A percentile compares a stretch with the other conserved stretches of the same genome.
phyloP scores from a whole-genome alignment of 2,113 vertebrate genomes.

The Callaeas wilsoni region DNA sequence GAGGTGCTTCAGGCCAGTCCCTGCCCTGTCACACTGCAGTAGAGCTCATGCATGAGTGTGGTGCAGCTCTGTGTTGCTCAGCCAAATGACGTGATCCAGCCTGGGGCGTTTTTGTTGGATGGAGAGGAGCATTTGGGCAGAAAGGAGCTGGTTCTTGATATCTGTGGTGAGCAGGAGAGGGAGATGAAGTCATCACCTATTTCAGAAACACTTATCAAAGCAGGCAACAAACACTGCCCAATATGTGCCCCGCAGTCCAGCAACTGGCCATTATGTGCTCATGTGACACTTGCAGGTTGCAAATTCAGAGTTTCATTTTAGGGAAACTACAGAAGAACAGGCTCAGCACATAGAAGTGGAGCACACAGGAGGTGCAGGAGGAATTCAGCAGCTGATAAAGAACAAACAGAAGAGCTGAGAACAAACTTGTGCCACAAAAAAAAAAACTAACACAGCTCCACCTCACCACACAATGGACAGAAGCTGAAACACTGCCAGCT shows the following conservation, averaged over 20 bases:
- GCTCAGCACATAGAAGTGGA: background rate
- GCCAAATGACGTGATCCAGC: background rate
- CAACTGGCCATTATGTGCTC: background rate
- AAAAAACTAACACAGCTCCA: background rate
- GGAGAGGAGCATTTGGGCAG: background rate
- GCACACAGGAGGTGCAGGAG: background rate
- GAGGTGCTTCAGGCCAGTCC: background rate
- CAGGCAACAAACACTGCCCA: background rate
- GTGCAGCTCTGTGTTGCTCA: background rate
- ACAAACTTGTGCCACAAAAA: background rate
- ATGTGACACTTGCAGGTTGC: background rate
- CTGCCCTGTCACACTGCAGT: background rate
- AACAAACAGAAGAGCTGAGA: background rate
- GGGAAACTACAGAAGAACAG: background rate
- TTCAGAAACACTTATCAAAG: background rate
- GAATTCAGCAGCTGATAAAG: background rate
- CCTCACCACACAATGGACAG: background rate
- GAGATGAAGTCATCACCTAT: conserved; percentile 22
- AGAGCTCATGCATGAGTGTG: accelerated
- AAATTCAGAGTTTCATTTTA: background rate
- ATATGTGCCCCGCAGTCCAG: background rate
- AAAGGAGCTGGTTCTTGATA: background rate
- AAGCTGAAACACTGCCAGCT: conserved; percentile 9
- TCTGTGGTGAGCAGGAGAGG: background rate
- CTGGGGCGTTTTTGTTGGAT: background rate